Percentiles rank a stretch among this genome's conserved stretches.
phyloP scores from a whole-genome alignment of 2,888 invertebrate species.

The Heliconius aoede region DNA sequence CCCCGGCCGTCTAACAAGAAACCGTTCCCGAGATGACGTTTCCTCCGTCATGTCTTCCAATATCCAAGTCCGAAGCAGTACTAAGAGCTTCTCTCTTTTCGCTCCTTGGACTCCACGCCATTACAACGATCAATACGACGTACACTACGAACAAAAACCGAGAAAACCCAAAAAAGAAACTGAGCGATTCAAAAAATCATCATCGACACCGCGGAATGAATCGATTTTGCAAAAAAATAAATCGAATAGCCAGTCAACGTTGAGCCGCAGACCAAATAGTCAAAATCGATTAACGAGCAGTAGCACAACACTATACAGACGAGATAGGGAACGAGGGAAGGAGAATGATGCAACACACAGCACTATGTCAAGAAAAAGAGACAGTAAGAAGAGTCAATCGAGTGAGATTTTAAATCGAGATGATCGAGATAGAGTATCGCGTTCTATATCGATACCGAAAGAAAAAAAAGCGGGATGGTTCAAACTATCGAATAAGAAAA shows the following conservation, averaged over 20 bases:
- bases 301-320: slow-evolving; percentile 72
- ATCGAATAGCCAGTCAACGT: slow-evolving; percentile 76
- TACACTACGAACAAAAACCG: slow-evolving; percentile 89
- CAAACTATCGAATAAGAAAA: slow-evolving; percentile 82
- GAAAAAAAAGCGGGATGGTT: slow-evolving; percentile 91
- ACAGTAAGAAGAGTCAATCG: slow-evolving; percentile 83
- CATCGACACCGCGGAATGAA: slow-evolving; percentile 68
- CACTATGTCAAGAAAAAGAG: slow-evolving; percentile 73
- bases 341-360: slow-evolving; percentile 57
- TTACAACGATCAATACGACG: slow-evolving; percentile 88
- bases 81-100: slow-evolving; percentile 91
- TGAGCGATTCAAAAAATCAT: slow-evolving; percentile 68
- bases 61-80: slow-evolving; percentile 88
- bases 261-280: slow-evolving; percentile 63
- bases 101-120: slow-evolving; percentile 93
- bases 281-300: slow-evolving; percentile 70
- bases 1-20: slow-evolving; percentile 84
- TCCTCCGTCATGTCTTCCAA: slow-evolving; percentile 86
- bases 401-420: slow-evolving; percentile 84
- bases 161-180: slow-evolving; percentile 66
- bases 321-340: slow-evolving; percentile 64
- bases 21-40: slow-evolving; percentile 90
- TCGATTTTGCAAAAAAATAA: slow-evolving; percentile 77
- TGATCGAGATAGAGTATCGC: slow-evolving; percentile 80
- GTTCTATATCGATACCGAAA: slow-evolving; percentile 89